Base-by-base conservation (phyloP, 2,113 vertebrate species). In the Platysteira castanea region DNA sequence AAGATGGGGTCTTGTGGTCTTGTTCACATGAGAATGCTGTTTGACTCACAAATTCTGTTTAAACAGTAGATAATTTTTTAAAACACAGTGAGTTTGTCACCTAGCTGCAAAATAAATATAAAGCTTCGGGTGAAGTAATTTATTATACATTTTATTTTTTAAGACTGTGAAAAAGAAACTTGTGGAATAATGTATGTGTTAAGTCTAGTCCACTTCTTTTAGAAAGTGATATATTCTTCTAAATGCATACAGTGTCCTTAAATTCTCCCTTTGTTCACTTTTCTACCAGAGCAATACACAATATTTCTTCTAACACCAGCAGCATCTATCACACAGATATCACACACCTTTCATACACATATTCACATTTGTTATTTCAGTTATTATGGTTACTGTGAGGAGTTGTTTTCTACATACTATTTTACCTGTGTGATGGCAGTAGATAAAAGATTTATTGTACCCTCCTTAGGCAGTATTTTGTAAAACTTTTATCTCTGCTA, bases 41-140 rank as follows among this genome's bases (percentile, higher is more conserved):
- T 89, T 90, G 92, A 93, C 54, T 85, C 86, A 90, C 49, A 90
- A 50, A 69, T 94, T 86, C 88, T 85, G n/a, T 73, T 93, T 67
- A 60, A 88, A 88, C 1, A 11, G 33, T 53, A 46, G 27, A 31
- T 50, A 26, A 19, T 53, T 61, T 88, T 91, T 57, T 28, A 53
- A 47, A 63, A 54, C 16, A 19, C 13, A 1, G 0, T 35, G 37
- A 86, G 6, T 84, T 77, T 96, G 56, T 95, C 52, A 90, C 39
- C 56, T 52, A 41, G 27, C 47, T 90, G 59, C 33, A 95, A 84
- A 93, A 74, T 16, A 65, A 69, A 67, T 42, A 3, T 86, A 42
- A 88, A 86, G 26, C 35, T 74, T 56, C 70, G 46, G 3, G 19
- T 74, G 9, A n/a, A 37, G 41, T 60, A 4, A 52, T 73, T 65